A percentile compares a stretch with the other conserved stretches of the same genome.
These are phyloP conservation scores for Eristalis tenax DNA, from an alignment of 2,888 invertebrate species.

Conservation along the genomic window DNA sequence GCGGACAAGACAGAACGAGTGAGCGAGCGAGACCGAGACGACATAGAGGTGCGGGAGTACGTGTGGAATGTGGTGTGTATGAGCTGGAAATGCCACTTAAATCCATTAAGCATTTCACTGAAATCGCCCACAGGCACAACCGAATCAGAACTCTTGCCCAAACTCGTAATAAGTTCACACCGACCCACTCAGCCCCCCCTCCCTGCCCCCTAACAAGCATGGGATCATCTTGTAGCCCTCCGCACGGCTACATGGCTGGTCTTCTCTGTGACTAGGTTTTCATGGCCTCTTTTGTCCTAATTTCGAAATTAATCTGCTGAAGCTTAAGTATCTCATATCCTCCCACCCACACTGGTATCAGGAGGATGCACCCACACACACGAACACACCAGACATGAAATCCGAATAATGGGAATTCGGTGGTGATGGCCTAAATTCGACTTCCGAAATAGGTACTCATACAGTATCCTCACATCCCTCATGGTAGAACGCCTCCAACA, in stretches of 20 bases:
- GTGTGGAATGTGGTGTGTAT: slow-evolving; percentile 9
- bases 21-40: neutral
- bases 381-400: slow-evolving; percentile 34
- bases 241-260: neutral
- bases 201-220: neutral
- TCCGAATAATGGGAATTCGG: slow-evolving; percentile 67
- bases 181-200: neutral
- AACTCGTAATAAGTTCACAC: slow-evolving; percentile 68
- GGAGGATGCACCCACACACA: slow-evolving; percentile 4
- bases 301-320: slow-evolving; percentile 70
- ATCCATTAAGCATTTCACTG: slow-evolving; percentile 53
- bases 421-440: slow-evolving; percentile 65
- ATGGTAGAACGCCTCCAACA: slow-evolving; percentile 61
- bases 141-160: slow-evolving; percentile 15
- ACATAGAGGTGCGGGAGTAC: neutral
- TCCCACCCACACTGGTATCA: neutral
- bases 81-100: slow-evolving; percentile 63
- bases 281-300: slow-evolving; percentile 65
- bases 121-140: slow-evolving; percentile 47
- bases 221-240: slow-evolving; percentile 11
- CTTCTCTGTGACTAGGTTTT: slow-evolving; percentile 2
- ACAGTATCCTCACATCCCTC: slow-evolving; percentile 32
- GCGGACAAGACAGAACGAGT: neutral
- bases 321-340: slow-evolving; percentile 69
- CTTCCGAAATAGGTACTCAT: slow-evolving; percentile 61